phyloP scores from a whole-genome alignment of 1,140 invertebrate species.

The Meloidogyne chitwoodi region DNA sequence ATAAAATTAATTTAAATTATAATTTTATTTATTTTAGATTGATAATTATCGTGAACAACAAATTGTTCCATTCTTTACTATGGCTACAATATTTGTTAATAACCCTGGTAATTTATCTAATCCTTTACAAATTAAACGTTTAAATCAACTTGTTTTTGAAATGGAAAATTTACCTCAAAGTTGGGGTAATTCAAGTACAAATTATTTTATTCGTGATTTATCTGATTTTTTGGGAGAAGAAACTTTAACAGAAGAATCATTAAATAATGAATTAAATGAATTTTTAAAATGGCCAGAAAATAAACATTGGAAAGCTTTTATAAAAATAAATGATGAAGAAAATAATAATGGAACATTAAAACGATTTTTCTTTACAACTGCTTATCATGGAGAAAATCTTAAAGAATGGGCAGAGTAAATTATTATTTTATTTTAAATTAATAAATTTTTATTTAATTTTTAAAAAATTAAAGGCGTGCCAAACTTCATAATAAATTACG shows the following conservation, averaged over 20 bases:
- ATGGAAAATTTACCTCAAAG: constrained; percentile 46
- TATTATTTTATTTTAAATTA: neutral
- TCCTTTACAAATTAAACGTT: constrained; percentile 35
- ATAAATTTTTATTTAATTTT: neutral
- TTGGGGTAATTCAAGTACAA: constrained; percentile 48
- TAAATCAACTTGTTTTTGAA: constrained; percentile 46
- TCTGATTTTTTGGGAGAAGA: constrained; percentile 39
- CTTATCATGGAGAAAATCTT: constrained; percentile 49
- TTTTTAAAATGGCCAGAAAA: constrained; percentile 56
- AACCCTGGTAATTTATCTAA: constrained; percentile 50
- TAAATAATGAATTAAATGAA: constrained; percentile 15
- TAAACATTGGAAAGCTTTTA: constrained; percentile 51
- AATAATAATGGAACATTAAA: constrained; percentile 32
- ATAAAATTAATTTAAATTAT: neutral
- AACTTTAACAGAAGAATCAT: neutral
- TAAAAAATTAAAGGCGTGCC: constrained; percentile 16
- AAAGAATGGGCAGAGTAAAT: constrained; percentile 36
- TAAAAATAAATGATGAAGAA: constrained; percentile 23
- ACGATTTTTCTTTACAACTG: constrained; percentile 55
- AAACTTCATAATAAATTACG: constrained; percentile 49
- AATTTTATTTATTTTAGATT: too few species aligned
- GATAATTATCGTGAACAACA: constrained; percentile 50
- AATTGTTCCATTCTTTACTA: constrained; percentile 50
- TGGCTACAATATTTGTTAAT: constrained; percentile 56
- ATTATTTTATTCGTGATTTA: constrained; percentile 52